A percentile compares a stretch with the other conserved stretches of the same genome.
Conservation (phyloP, 2,113 vertebrate species). For the Tursiops truncatus region DNA sequence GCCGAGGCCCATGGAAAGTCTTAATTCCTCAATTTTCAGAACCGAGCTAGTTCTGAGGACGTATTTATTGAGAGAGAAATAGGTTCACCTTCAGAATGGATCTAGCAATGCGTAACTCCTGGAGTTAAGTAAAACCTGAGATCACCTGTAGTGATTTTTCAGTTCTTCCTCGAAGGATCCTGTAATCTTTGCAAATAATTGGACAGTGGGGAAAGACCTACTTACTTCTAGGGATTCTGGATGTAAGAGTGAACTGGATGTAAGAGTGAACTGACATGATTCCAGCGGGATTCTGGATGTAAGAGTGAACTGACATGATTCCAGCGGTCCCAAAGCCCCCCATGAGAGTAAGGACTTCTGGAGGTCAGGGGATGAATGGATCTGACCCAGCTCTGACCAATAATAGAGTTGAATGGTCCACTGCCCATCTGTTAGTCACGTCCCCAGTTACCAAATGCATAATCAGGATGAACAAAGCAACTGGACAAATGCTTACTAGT, state of each 20-base stretch:
- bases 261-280: background rate
- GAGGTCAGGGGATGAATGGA: no score
- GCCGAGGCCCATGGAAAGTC: background rate
- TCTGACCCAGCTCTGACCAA: background rate
- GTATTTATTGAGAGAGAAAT: background rate
- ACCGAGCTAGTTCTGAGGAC: background rate
- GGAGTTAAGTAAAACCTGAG: background rate
- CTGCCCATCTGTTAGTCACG: background rate
- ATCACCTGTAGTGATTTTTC: background rate
- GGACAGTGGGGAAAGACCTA: no score
- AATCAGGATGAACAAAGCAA: background rate
- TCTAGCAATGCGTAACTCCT: background rate
- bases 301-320: no score
- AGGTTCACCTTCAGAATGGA: background rate
- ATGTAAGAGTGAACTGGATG: background rate
- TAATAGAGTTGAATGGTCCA: background rate
- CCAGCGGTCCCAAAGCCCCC: background rate
- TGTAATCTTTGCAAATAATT: background rate
- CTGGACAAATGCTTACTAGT: background rate
- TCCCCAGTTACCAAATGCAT: background rate
- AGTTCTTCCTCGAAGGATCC: background rate
- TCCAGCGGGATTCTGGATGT: no score
- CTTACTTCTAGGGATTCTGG: background rate
- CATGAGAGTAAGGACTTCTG: no score
- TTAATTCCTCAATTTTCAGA: background rate